Evolutionary conservation across 1,140 invertebrate species (phyloP).

Genomic region (Euwallacea similis): DNA sequence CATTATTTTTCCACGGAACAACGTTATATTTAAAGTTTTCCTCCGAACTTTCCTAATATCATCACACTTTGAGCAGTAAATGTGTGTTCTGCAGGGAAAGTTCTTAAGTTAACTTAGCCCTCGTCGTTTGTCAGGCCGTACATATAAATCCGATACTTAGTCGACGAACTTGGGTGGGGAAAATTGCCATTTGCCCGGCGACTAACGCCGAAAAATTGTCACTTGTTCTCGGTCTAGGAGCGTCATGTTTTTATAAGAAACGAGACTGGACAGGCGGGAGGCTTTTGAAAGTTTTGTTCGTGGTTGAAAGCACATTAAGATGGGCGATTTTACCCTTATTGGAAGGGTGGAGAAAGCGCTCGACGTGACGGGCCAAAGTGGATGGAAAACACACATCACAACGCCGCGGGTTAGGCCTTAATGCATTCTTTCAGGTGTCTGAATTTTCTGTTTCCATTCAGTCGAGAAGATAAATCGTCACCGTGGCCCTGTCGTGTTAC

Average conservation of each 20-base stretch:
- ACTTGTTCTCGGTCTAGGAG: background rate
- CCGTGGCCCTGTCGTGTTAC: background rate
- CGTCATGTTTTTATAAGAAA: slow-evolving; percentile 13
- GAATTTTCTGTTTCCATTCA: slow-evolving; percentile 9
- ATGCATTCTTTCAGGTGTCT: slow-evolving; percentile 35
- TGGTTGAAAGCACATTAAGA: slow-evolving; percentile 39
- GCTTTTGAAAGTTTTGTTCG: slow-evolving; percentile 43
- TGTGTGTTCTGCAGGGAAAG: slow-evolving; percentile 42
- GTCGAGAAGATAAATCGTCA: slow-evolving; percentile 8
- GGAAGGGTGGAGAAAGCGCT: slow-evolving; percentile 31
- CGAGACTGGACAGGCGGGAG: slow-evolving; percentile 33
- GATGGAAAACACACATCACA: slow-evolving; percentile 38
- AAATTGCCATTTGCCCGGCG: background rate
- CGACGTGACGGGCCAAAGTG: slow-evolving; percentile 25
- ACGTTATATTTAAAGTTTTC: slow-evolving; percentile 40
- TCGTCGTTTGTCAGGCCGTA: slow-evolving; percentile 46
- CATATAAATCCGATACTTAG: slow-evolving; percentile 45
- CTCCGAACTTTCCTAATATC: slow-evolving; percentile 43
- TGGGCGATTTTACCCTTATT: slow-evolving; percentile 38
- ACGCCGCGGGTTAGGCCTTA: slow-evolving; percentile 5
- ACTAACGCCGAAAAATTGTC: background rate
- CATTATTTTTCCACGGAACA: slow-evolving; percentile 34
- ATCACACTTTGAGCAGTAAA: slow-evolving; percentile 44
- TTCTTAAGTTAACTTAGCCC: slow-evolving; percentile 44
- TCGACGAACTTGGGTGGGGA: too few relatives aligned